Conservation (phyloP, 2,797 vertebrate species). For the Sebastes hubbsi region DNA sequence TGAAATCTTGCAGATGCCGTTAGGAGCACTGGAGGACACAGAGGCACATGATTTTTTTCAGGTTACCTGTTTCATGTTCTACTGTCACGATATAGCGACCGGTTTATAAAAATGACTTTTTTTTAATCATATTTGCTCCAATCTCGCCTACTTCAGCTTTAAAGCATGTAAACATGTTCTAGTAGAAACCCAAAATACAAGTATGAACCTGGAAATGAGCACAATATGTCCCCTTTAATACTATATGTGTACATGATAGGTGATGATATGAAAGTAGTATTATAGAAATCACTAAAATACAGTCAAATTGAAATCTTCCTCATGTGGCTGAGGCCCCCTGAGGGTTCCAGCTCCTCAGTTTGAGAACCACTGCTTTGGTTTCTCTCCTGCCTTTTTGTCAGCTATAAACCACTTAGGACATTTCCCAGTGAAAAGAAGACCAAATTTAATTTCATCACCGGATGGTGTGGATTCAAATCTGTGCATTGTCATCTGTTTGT, state of each 20-base stretch:
- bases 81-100: rapidly evolving
- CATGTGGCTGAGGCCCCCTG: neutral
- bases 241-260: neutral
- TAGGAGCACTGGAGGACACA: rapidly evolving
- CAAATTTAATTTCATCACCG: conserved; percentile 58
- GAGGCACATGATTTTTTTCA: too few species aligned
- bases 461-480: conserved; percentile 58
- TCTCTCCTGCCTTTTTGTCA: neutral
- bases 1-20: too few species aligned
- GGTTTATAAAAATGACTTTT: too few species aligned
- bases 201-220: neutral
- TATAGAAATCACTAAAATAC: neutral
- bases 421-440: conserved; percentile 35
- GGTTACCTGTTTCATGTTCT: too few species aligned
- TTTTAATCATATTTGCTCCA: too few species aligned
- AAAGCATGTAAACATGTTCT: too few species aligned
- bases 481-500: conserved; percentile 55
- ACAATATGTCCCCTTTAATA: neutral
- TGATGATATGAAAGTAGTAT: neutral
- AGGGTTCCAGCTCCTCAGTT: neutral
- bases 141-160: too few species aligned
- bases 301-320: neutral
- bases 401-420: conserved; percentile 26
- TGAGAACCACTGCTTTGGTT: neutral
- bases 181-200: neutral